Evolutionary conservation across 2,888 invertebrate species (phyloP).

Genomic region (Gerris lacustris): DNA sequence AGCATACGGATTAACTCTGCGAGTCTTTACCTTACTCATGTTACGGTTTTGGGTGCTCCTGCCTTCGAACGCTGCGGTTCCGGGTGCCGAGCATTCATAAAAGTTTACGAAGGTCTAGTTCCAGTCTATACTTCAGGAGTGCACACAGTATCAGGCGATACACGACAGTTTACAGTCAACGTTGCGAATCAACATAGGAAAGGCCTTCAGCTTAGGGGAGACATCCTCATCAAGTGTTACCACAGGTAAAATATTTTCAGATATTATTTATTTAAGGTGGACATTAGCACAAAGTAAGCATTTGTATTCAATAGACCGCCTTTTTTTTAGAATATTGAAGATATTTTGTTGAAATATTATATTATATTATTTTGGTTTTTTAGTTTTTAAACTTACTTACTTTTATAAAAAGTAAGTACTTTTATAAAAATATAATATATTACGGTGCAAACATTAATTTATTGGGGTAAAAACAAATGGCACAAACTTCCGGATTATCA

Average conservation of each 20-base stretch:
- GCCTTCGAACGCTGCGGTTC: slow-evolving; percentile 44
- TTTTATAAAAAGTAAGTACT: too few species aligned
- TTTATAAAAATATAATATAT: too few species aligned
- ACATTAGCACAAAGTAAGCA: too few species aligned
- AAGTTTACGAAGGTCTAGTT: slow-evolving; percentile 81
- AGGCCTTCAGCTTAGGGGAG: slow-evolving; percentile 68
- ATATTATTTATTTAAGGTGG: too few species aligned
- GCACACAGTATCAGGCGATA: slow-evolving; percentile 54
- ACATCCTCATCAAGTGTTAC: slow-evolving; percentile 84
- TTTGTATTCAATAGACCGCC: too few species aligned
- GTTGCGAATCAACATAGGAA: slow-evolving; percentile 47
- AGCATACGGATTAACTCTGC: slow-evolving; percentile 78
- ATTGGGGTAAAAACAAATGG: too few species aligned
- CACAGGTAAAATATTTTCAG: slow-evolving; percentile 41
- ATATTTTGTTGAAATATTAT: too few species aligned
- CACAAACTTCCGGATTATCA: too few species aligned
- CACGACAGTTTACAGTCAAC: slow-evolving; percentile 55
- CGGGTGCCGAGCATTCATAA: slow-evolving; percentile 61
- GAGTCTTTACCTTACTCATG: slow-evolving; percentile 72
- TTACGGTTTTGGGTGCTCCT: slow-evolving; percentile 75
- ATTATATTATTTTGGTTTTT: too few species aligned
- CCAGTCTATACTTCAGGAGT: slow-evolving; percentile 78
- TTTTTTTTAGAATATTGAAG: too few species aligned
- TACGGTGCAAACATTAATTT: too few species aligned
- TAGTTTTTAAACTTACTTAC: too few species aligned